Evolutionary conservation across 2,888 invertebrate species (phyloP), one percentile per base, ranked within the genome.

Genomic region (Acanthosoma haemorrhoidale): DNA sequence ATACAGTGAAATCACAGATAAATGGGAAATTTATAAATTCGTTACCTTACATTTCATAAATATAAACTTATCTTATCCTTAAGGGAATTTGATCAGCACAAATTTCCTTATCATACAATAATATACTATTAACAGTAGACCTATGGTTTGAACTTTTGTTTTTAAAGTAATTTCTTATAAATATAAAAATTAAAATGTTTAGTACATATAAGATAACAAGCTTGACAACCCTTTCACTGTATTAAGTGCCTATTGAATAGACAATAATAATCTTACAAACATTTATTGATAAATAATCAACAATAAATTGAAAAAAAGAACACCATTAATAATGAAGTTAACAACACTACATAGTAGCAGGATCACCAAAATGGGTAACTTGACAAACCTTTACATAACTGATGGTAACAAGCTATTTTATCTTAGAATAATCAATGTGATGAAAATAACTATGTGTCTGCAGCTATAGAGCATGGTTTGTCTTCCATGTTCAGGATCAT

Each of bases 401-500:
- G 25, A 25, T 51, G 21, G 29, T 51, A 51, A 43, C 41, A 41
- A 16, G 21, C 18, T 25, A 25, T 51, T 51, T 25, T 51, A 25
- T 25, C 13, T 21, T 25, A 51, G n/a, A 51, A 13, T 1, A 18
- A 41, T 16, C n/a, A n/a, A n/a, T 18, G 15, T 43, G 13, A 51
- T 25, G 4, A 43, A 21, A n/a, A n/a, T n/a, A 21, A 51, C 32
- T 67, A 67, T 21, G 67, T 67, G 29, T 67, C 67, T 32, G 57
- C 67, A 57, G 67, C 67, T 32, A 51, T 67, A 21, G 67, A 6
- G 18, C 87, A 88, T 1, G 87, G 83, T 77, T 88, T 88, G 77
- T 88, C 89, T 78, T 90, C 89, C 82, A 89, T 84, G 66, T 88
- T 88, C 36, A 89, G 82, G 70, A 90, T 86, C 77, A 90, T 86